phyloP scores from a whole-genome alignment of 2,113 vertebrate species.

The Nibea coibor region DNA sequence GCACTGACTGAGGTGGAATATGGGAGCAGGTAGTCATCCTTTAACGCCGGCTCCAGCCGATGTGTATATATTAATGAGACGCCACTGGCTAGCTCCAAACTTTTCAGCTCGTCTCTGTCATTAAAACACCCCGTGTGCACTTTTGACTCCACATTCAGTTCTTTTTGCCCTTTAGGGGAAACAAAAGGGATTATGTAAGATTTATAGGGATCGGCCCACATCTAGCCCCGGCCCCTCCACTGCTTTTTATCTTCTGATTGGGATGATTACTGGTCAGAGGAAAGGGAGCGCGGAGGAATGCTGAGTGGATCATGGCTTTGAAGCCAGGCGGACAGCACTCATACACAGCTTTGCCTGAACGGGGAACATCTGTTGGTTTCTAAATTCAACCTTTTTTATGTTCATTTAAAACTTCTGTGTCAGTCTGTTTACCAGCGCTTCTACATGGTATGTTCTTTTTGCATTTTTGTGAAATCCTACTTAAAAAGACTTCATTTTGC shows the following conservation, averaged over 20 bases:
- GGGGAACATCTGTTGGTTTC: not conserved
- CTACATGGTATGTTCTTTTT: not conserved
- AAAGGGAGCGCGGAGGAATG: constrained; percentile 5
- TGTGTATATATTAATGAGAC: constrained; percentile 73
- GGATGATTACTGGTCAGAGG: constrained; percentile 78
- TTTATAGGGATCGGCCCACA: constrained; percentile 82
- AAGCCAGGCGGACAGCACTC: constrained; percentile 51
- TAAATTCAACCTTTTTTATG: not conserved
- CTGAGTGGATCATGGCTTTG: constrained; percentile 61
- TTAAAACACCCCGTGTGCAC: constrained; percentile 74
- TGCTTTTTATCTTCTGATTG: constrained; percentile 84
- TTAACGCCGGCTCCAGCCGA: constrained; percentile 48
- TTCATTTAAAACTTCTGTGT: not conserved
- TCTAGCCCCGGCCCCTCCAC: constrained; percentile 76
- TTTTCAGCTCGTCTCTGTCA: constrained; percentile 67
- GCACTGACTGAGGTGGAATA: constrained; percentile 50
- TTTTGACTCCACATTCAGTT: constrained; percentile 75
- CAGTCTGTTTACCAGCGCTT: not conserved
- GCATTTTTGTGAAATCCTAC: not conserved
- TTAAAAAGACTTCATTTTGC: not conserved
- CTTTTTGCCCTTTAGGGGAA: constrained; percentile 72
- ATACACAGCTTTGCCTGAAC: constrained; percentile 13
- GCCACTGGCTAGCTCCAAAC: constrained; percentile 71
- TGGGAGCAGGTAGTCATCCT: constrained; percentile 62
- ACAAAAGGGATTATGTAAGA: constrained; percentile 84